Evolutionary conservation across 2,888 invertebrate species (phyloP), one percentile per base, ranked within the genome.

Genomic region (Phlogophora meticulosa): DNA sequence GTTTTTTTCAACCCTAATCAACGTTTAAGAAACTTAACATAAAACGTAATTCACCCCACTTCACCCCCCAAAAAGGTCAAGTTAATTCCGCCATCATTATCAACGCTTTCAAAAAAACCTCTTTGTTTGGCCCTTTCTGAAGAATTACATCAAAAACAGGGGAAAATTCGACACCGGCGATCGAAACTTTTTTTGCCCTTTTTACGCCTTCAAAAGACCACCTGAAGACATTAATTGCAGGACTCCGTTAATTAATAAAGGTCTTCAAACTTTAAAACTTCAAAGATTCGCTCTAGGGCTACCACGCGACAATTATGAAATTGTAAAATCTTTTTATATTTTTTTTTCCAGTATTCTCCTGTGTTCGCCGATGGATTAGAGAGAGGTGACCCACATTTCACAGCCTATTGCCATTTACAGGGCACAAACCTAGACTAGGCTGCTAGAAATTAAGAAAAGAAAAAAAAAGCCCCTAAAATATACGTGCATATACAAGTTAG

Each of bases 231-330:
- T 84, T 90, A 90, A 92, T 93, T 90, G 89, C 85, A 72, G 68
- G 87, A 88, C 85, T 87, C 88, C 87, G 83, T 91, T 93, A 92
- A 93, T 93, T 93, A 93, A 93, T 93, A 93, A 92, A 87, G 87
- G 84, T 79, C 84, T 76, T 66, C 66, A 74, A 81, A 85, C 78
- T 85, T 81, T 64, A 61, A 64, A 81, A 84, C 71, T 83, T 81
- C 60, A 77, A 69, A 68, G 62, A 76, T 73, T 74, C 38, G 20
- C 22, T 32, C 22, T 24, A 81, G 84, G 76, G 82, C 4, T 79
- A 66, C 22, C 70, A 22, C 17, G 20, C 11, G 32, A 15, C 32
- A 34, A 36, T 28, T 45, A 2, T 13, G 5, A 13, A 42, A 56
- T 10, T 72, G 45, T 28, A 28, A 28, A 4, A 28, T 28, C 28